These are phyloP conservation scores for Eristalinus aeneus DNA, from an alignment of 2,888 invertebrate genomes.

Conservation along the genomic window DNA sequence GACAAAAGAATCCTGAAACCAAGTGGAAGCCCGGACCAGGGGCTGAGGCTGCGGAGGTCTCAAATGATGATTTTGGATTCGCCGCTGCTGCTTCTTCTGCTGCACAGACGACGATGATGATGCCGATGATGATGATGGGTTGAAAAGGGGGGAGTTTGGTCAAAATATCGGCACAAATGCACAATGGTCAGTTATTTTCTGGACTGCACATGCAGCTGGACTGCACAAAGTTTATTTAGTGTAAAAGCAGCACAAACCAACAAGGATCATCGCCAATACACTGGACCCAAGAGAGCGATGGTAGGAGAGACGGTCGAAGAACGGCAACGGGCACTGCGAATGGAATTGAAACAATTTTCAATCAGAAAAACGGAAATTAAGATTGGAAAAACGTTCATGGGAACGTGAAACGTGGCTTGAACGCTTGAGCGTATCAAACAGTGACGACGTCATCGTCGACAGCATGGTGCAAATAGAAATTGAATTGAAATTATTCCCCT, in stretches of 20 bases:
- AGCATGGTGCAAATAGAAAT: slow-evolving; percentile 39
- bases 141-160: slow-evolving; percentile 3
- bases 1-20: slow-evolving; percentile 55
- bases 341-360: slow-evolving; percentile 64
- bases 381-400: slow-evolving; percentile 64
- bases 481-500: slow-evolving; percentile 35
- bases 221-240: slow-evolving; percentile 54
- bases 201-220: slow-evolving; percentile 45
- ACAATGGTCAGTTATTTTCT: slow-evolving; percentile 65
- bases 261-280: not conserved
- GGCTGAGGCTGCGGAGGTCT: not conserved
- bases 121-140: slow-evolving; percentile 12
- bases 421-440: slow-evolving; percentile 46
- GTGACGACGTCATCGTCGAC: not conserved
- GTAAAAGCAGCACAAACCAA: slow-evolving; percentile 15
- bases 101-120: not conserved
- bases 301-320: not conserved
- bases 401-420: slow-evolving; percentile 60
- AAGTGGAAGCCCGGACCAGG: slow-evolving; percentile 2
- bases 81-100: not conserved
- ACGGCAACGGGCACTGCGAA: slow-evolving; percentile 5
- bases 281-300: not conserved
- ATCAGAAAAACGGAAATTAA: slow-evolving; percentile 71
- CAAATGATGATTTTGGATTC: not conserved
- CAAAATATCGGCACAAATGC: slow-evolving; percentile 43